Percentiles rank a stretch among this genome's conserved stretches.
Evolutionary conservation across 2,888 invertebrate species (phyloP).

Genomic region (Drosophila emarginata): DNA sequence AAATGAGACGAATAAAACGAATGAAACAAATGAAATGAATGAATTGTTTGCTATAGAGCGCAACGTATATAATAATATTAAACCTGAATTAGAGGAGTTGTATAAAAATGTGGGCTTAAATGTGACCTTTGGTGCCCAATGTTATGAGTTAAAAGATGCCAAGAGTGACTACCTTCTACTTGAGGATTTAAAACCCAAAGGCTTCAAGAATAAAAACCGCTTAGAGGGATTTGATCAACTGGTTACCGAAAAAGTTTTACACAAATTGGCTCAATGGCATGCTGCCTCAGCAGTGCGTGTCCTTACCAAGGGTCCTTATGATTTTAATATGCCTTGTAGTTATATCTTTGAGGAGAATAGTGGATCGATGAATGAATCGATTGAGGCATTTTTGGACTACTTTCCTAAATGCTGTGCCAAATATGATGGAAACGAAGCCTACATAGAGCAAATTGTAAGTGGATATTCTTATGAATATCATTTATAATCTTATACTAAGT

Average conservation of each 20-base stretch:
- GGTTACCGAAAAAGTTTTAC: slow-evolving; percentile 66
- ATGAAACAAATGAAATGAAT: slow-evolving; percentile 32
- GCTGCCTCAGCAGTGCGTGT: slow-evolving; percentile 74
- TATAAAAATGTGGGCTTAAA: slow-evolving; percentile 49
- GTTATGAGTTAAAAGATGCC: slow-evolving; percentile 5
- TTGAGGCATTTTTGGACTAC: slow-evolving; percentile 5
- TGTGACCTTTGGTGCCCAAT: slow-evolving; percentile 46
- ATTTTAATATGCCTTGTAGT: slow-evolving; percentile 20
- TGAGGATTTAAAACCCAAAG: slow-evolving; percentile 65
- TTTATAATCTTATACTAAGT: background rate
- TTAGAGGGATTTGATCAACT: slow-evolving; percentile 67
- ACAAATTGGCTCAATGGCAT: slow-evolving; percentile 78
- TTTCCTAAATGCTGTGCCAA: slow-evolving; percentile 43
- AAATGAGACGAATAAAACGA: no score
- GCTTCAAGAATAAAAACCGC: slow-evolving; percentile 66
- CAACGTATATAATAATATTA: slow-evolving; percentile 53
- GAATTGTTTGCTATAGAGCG: slow-evolving; percentile 63
- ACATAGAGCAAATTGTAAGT: slow-evolving; percentile 63
- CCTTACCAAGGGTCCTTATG: slow-evolving; percentile 53
- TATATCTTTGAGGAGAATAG: slow-evolving; percentile 42
- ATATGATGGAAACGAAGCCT: slow-evolving; percentile 49
- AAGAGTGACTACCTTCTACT: slow-evolving; percentile 54
- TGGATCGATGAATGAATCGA: slow-evolving; percentile 27
- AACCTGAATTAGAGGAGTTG: slow-evolving; percentile 54
- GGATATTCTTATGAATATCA: no score